Conservation (phyloP, 2,888 invertebrate species). For the Ophion slaviceki region DNA sequence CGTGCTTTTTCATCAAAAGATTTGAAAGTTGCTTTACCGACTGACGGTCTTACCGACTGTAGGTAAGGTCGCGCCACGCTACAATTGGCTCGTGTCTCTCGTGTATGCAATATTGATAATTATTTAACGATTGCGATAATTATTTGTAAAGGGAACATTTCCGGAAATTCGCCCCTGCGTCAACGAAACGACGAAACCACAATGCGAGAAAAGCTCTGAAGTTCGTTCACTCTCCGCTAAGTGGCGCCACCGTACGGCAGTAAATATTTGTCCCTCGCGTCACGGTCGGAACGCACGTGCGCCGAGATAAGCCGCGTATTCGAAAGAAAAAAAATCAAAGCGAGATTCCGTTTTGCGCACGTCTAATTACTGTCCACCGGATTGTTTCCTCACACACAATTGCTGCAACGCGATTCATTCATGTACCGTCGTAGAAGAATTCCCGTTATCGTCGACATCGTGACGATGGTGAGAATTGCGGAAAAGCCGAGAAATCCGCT, state of each 20-base stretch:
- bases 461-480: slow-evolving; percentile 6
- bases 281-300: slow-evolving; percentile 22
- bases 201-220: not conserved
- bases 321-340: not conserved
- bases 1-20: not conserved
- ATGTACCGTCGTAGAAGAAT: not conserved
- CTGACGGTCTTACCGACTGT: not conserved
- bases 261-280: not conserved
- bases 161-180: not conserved
- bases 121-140: not conserved
- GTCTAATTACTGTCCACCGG: not conserved
- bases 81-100: not conserved
- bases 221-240: not conserved
- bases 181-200: not conserved
- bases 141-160: not conserved
- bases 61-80: no score
- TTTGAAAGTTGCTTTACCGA: not conserved
- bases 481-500: not conserved
- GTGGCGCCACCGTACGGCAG: not conserved
- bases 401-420: not conserved
- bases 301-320: not conserved
- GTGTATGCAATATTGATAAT: not conserved
- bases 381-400: not conserved
- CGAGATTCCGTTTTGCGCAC: not conserved
- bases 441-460: not conserved